Conservation (phyloP, 2,797 vertebrate species). For the Eutrigla gurnardus region DNA sequence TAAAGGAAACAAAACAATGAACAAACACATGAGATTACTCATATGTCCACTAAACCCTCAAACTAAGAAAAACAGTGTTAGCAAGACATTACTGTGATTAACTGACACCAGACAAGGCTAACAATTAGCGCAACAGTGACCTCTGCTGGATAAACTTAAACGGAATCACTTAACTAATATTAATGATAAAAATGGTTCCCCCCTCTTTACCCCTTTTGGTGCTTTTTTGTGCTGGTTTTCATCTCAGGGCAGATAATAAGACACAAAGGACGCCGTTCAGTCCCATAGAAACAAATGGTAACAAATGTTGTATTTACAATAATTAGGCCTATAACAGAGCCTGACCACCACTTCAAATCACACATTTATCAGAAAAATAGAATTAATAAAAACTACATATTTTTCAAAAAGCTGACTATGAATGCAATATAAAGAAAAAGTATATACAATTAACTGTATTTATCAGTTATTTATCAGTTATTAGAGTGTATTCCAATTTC, state of each 20-base stretch:
- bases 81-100: neutral
- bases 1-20: conserved; percentile 29
- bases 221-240: neutral
- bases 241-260: neutral
- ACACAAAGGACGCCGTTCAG: neutral
- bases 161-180: neutral
- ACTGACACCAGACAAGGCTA: neutral
- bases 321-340: neutral
- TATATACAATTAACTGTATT: neutral
- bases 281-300: neutral
- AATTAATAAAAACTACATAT: neutral
- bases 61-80: neutral
- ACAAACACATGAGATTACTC: neutral
- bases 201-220: neutral
- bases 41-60: neutral
- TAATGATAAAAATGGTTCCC: neutral
- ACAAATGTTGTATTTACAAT: neutral
- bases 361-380: neutral
- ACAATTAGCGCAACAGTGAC: conserved; percentile 50
- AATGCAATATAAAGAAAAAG: neutral
- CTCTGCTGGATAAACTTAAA: conserved; percentile 69
- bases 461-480: neutral
- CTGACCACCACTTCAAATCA: neutral
- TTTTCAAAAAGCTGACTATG: neutral
- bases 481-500: neutral